These are phyloP conservation scores for Onychostruthus taczanowskii DNA, from an alignment of 2,113 vertebrate species.

Conservation along the genomic window DNA sequence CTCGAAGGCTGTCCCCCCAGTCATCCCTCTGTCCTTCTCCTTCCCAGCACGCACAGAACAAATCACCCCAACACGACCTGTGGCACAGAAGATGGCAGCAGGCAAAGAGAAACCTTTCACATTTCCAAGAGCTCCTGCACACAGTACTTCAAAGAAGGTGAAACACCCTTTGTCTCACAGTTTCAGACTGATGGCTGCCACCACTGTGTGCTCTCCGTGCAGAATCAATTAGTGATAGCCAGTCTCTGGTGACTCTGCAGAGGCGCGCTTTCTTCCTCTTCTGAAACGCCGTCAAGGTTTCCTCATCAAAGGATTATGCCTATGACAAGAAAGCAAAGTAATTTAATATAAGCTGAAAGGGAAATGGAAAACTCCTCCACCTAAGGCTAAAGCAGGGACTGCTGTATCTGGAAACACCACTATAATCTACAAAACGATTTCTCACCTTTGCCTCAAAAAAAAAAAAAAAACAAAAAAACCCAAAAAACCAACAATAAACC, in stretches of 20 bases:
- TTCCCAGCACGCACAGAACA: not conserved
- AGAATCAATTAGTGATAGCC: constrained; percentile 55
- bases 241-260: not conserved
- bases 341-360: constrained; percentile 38
- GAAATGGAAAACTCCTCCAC: constrained; percentile 24
- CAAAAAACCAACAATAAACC: not conserved
- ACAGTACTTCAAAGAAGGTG: constrained; percentile 17
- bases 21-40: not conserved
- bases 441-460: not conserved
- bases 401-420: not conserved
- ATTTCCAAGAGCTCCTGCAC: not conserved
- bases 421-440: not conserved
- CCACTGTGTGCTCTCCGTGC: not conserved
- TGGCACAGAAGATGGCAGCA: not conserved
- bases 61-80: not conserved
- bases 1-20: accelerated
- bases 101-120: not conserved
- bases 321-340: constrained; percentile 35
- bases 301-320: constrained; percentile 36
- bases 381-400: not conserved
- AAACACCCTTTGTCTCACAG: not conserved
- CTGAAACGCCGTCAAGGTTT: not conserved
- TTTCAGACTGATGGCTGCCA: constrained; percentile 28
- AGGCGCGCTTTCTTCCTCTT: not conserved
- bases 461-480: not conserved